A percentile compares a stretch with the other conserved stretches of the same genome.
These are phyloP conservation scores for Montipora efflorescens DNA, from an alignment of 64 coral and sea anemone genomes.

Conservation along the genomic window DNA sequence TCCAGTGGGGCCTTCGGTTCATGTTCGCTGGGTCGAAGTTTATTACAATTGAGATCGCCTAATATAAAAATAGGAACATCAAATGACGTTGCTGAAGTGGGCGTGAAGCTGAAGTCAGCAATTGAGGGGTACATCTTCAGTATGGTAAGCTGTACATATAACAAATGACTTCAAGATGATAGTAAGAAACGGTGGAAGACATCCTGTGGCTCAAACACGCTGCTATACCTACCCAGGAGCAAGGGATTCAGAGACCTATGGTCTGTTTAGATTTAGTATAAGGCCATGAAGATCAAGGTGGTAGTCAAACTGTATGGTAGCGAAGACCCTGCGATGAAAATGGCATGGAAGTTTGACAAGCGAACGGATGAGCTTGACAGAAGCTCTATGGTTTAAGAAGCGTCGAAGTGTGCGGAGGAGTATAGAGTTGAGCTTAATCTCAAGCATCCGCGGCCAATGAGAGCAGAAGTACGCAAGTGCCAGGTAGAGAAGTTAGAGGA, in stretches of 20 bases:
- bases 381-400: not conserved
- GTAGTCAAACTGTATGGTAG: slow-evolving; percentile 6
- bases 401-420: not conserved
- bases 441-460: not conserved
- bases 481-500: not conserved
- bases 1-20: too few relatives aligned
- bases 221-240: not conserved
- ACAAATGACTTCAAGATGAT: not conserved
- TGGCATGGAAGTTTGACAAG: not conserved
- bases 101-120: too few relatives aligned
- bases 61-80: too few relatives aligned
- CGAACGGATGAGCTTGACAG: too few relatives aligned
- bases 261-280: slow-evolving; percentile 37
- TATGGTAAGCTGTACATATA: too few relatives aligned
- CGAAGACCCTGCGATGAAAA: not conserved
- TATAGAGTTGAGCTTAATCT: not conserved
- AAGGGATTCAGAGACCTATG: slow-evolving; percentile 16
- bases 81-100: too few relatives aligned
- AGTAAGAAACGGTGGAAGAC: slow-evolving; percentile 20
- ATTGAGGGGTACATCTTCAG: too few relatives aligned
- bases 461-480: not conserved
- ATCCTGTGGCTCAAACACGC: not conserved
- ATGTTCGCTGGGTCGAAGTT: too few relatives aligned
- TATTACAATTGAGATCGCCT: too few relatives aligned
- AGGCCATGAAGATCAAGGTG: slow-evolving; percentile 37